Conservation (phyloP, 2,888 invertebrate genomes). For the Idaea straminata region DNA sequence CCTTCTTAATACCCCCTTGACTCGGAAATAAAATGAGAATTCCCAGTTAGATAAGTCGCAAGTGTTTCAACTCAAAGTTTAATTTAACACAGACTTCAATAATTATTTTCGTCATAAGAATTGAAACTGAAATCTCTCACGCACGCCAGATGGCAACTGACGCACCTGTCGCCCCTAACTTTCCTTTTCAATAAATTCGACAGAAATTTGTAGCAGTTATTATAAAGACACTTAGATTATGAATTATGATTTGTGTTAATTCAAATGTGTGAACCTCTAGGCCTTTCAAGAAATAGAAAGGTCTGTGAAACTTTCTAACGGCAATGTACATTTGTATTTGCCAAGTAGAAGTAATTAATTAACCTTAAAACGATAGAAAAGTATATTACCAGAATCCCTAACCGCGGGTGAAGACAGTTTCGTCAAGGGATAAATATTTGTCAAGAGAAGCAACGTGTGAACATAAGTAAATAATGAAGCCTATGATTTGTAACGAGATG, state of each 20-base stretch:
- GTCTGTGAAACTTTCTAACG: neutral
- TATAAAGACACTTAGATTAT: slow-evolving; percentile 27
- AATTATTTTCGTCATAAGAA: slow-evolving; percentile 48
- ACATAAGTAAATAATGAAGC: slow-evolving; percentile 72
- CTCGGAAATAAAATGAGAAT: slow-evolving; percentile 30
- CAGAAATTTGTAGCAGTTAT: slow-evolving; percentile 35
- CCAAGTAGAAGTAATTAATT: neutral
- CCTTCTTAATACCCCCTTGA: slow-evolving; percentile 24
- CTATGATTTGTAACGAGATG: slow-evolving; percentile 67
- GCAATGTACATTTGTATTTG: neutral
- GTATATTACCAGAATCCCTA: slow-evolving; percentile 55
- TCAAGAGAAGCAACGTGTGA: slow-evolving; percentile 61
- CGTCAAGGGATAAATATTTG: slow-evolving; percentile 75
- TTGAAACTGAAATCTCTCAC: slow-evolving; percentile 41
- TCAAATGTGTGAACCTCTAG: too few species aligned
- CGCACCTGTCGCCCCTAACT: slow-evolving; percentile 56
- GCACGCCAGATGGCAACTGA: slow-evolving; percentile 44
- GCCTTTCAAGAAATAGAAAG: neutral
- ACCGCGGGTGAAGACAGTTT: slow-evolving; percentile 70
- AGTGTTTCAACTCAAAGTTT: slow-evolving; percentile 33
- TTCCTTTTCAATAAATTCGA: slow-evolving; percentile 64
- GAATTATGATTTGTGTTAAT: slow-evolving; percentile 26
- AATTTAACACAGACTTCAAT: slow-evolving; percentile 38
- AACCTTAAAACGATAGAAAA: slow-evolving; percentile 57
- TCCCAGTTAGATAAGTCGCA: slow-evolving; percentile 30